Evolutionary conservation across 2,888 invertebrate genomes (phyloP).

Genomic region (Mythimna loreyi): DNA sequence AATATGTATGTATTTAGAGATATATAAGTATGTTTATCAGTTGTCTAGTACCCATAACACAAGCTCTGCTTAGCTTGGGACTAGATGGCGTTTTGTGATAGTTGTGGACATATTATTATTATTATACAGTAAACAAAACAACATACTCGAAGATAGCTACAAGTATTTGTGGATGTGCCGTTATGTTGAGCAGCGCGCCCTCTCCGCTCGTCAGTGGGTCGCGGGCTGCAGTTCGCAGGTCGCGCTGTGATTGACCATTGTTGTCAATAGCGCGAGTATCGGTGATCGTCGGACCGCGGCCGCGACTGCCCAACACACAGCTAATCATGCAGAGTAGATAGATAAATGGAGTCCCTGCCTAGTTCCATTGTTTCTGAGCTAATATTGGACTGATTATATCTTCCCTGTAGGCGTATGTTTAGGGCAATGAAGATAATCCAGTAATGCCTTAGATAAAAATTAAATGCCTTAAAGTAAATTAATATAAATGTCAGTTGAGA

Average conservation of each 20-base stretch:
- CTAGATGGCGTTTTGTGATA: too few species aligned
- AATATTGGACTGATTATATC: background rate
- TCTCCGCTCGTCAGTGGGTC: constrained; percentile 12
- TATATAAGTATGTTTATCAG: too few species aligned
- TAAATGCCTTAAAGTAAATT: too few species aligned
- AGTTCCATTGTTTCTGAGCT: too few species aligned
- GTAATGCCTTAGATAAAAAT: too few species aligned
- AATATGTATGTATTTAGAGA: too few species aligned
- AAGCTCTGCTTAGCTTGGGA: too few species aligned
- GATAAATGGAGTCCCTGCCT: background rate
- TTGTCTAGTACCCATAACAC: too few species aligned
- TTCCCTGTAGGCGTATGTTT: too few species aligned
- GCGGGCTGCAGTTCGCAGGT: constrained; percentile 62
- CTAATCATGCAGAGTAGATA: background rate
- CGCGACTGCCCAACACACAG: constrained; percentile 26
- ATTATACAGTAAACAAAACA: background rate
- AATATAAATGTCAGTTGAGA: too few species aligned
- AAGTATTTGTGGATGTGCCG: background rate
- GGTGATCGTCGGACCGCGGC: constrained; percentile 49
- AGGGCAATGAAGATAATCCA: too few species aligned
- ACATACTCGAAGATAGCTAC: background rate
- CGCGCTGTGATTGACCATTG: constrained; percentile 70
- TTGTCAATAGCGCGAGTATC: constrained; percentile 66
- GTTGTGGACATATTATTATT: too few species aligned
- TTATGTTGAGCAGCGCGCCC: background rate